These are phyloP conservation scores for Drosophila insularis DNA, from an alignment of 1,140 invertebrate species.

Conservation along the genomic window DNA sequence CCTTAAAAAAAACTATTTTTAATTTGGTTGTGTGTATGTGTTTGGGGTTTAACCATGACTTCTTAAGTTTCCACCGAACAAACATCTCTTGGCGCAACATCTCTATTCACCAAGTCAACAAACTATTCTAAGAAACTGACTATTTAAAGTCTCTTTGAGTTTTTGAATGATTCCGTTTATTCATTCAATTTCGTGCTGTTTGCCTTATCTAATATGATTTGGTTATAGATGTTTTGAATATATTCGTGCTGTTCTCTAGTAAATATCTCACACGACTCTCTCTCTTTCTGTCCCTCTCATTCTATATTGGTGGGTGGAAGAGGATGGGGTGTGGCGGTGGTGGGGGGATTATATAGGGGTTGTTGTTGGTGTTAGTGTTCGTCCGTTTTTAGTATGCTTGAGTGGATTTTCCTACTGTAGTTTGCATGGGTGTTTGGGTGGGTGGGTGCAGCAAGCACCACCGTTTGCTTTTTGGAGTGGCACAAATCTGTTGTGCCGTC, in stretches of 20 bases:
- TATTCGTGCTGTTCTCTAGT: background rate
- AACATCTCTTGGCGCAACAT: too few relatives aligned
- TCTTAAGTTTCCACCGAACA: too few relatives aligned
- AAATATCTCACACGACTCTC: background rate
- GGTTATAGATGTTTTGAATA: too few relatives aligned
- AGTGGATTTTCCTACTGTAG: constrained; percentile 52
- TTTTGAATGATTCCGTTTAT: too few relatives aligned
- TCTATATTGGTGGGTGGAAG: background rate
- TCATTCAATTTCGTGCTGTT: too few relatives aligned
- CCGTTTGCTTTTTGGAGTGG: constrained; percentile 52
- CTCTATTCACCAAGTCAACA: too few relatives aligned
- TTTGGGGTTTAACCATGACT: too few relatives aligned
- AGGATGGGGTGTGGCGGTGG: background rate
- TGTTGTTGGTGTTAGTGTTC: background rate
- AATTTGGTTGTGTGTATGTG: too few relatives aligned
- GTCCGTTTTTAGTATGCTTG: constrained; percentile 50
- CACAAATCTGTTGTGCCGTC: constrained; percentile 68
- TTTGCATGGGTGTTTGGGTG: constrained; percentile 11
- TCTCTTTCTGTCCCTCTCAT: background rate
- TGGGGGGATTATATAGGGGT: background rate
- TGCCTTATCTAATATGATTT: too few relatives aligned
- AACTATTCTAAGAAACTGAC: too few relatives aligned
- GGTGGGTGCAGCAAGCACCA: constrained; percentile 17
- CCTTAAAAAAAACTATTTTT: too few relatives aligned
- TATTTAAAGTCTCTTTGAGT: too few relatives aligned